Conservation (phyloP, 2,888 invertebrate genomes). For the Amblyjoppa fuscipennis region DNA sequence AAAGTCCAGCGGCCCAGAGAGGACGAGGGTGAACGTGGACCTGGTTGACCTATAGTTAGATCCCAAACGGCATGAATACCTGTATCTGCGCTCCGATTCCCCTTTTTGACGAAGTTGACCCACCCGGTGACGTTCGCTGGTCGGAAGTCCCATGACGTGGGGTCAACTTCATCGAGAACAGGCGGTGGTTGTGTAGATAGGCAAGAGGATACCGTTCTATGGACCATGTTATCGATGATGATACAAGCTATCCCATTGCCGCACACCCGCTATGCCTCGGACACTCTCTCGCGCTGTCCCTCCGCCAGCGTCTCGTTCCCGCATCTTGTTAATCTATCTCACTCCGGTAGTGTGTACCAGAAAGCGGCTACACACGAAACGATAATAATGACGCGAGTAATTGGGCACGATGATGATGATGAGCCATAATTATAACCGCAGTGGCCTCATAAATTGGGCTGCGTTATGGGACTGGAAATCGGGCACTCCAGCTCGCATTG, state of each 20-base stretch:
- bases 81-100: background rate
- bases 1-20: too few species aligned
- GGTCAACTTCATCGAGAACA: constrained; percentile 23
- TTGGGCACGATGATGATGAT: constrained; percentile 49
- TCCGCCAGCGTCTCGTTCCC: background rate
- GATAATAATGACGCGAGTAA: constrained; percentile 53
- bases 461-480: constrained; percentile 21
- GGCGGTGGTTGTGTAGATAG: constrained; percentile 23
- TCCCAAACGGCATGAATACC: background rate
- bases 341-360: background rate
- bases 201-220: constrained; percentile 30
- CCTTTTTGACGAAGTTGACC: background rate
- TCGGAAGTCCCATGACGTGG: background rate
- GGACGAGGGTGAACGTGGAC: background rate
- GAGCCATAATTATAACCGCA: constrained; percentile 46
- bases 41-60: background rate
- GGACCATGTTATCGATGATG: constrained; percentile 46
- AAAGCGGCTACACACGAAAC: constrained; percentile 37
- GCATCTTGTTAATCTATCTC: constrained; percentile 7
- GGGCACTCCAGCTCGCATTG: background rate
- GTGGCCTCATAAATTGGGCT: constrained; percentile 44
- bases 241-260: constrained; percentile 12
- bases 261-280: constrained; percentile 8
- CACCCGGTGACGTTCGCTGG: background rate
- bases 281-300: background rate